Percentiles rank a stretch among this genome's conserved stretches.
phyloP scores from a whole-genome alignment of 2,888 invertebrate genomes.

The Lasioglossum malachurum region DNA sequence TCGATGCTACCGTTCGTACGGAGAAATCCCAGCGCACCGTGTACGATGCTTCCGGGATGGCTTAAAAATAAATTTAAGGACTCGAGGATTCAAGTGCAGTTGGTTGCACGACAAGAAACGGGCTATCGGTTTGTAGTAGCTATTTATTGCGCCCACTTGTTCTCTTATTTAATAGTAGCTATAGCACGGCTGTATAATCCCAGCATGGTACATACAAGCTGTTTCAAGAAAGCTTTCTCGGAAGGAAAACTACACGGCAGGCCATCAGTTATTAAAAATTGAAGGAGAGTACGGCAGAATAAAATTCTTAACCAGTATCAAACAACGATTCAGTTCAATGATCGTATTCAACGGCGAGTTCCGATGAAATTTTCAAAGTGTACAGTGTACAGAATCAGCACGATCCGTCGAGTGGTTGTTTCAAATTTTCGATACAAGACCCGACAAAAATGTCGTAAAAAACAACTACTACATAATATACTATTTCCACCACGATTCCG shows the following conservation, averaged over 20 bases:
- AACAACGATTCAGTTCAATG: neutral
- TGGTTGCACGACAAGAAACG: neutral
- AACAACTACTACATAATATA: too few relatives aligned
- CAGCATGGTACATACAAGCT: neutral
- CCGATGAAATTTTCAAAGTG: neutral
- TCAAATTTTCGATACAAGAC: too few relatives aligned
- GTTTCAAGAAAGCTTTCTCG: neutral
- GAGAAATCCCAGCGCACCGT: neutral
- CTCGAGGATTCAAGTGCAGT: neutral
- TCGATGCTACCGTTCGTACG: neutral
- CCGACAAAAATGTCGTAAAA: too few relatives aligned
- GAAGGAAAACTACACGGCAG: neutral
- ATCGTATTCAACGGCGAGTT: neutral
- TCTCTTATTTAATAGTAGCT: neutral
- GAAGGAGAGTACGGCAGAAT: neutral
- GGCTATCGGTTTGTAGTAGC: constrained; percentile 3
- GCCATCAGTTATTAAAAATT: neutral
- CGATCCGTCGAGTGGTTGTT: too few relatives aligned
- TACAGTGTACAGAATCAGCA: too few relatives aligned
- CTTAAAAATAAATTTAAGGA: constrained; percentile 4
- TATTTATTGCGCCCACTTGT: neutral
- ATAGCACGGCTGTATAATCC: neutral
- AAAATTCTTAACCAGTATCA: neutral
- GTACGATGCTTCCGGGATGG: neutral
- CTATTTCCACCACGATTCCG: too few relatives aligned